Base-by-base conservation (phyloP, 2,888 invertebrate genomes). In the Neoscelio sp. region DNA sequence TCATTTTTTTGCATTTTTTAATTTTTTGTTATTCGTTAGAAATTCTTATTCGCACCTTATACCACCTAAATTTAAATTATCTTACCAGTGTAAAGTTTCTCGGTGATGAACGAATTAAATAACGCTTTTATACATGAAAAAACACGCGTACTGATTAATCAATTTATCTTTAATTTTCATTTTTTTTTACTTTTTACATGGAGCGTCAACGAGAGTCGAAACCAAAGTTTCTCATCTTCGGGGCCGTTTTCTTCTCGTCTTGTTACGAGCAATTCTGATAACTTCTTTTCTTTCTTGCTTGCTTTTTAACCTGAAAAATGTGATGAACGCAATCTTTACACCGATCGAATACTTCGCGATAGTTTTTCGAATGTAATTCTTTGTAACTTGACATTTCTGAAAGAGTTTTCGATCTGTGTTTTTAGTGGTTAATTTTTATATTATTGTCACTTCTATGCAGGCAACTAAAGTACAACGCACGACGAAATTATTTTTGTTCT, bases 381-480 rank as follows among this genome's bases (percentile, higher is more conserved):
- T n/a, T n/a, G n/a, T n/a, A n/a, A n/a, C n/a, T n/a, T n/a, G n/a
- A n/a, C n/a, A n/a, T n/a, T n/a, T n/a, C n/a, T n/a, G n/a, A n/a
- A n/a, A 35, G 26, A 62, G 28, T 52, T 26, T 26, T 60, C 35
- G 3, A 62, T 62, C 28, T 35, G 44, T 38, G 26, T 28, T 10
- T 17, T 52, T 8, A 74, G 52, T 38, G 48, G 5, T 30, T 6
- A 74, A 65, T 52, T 60, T n/a, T 60, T 20, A 12, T 33, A 23
- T 75, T 76, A 76, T 76, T 76, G 76, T 76, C 76, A 56, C 40
- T 68, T 54, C 68, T 68, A 60, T 44, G 54, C 46, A 44, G 62
- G 48, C 38, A 68, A 62, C 38, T 42, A 20, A 75, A 60, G 15
- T 33, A 56, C 17, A 33, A 64, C 52, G 8, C 20, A 46, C 17